Evolutionary conservation across 2,797 vertebrate genomes (phyloP).

Genomic region (Synaphobranchus kaupii): DNA sequence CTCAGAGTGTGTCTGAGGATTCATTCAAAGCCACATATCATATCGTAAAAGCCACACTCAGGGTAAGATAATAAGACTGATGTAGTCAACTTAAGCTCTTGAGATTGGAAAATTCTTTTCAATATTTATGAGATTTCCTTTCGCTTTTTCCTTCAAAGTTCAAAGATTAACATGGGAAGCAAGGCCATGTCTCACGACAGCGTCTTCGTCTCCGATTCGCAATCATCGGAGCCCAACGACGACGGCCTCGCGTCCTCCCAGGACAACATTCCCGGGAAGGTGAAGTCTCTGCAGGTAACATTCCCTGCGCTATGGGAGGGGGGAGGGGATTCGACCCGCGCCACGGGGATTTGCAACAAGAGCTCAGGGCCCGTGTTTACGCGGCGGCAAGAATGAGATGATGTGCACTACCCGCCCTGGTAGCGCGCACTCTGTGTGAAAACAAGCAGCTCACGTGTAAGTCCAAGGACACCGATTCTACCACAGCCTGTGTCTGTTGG

Average conservation of each 20-base stretch:
- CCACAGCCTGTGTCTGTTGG: neutral
- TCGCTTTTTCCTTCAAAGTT: conserved; percentile 64
- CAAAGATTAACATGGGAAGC: conserved; percentile 77
- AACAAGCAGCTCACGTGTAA: conserved; percentile 38
- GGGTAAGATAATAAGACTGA: neutral
- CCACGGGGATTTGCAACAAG: neutral
- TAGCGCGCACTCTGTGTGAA: conserved; percentile 36
- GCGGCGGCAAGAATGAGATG: neutral
- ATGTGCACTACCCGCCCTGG: conserved; percentile 31
- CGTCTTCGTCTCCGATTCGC: conserved; percentile 77
- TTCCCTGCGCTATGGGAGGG: neutral
- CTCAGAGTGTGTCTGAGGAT: neutral
- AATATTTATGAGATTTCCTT: neutral
- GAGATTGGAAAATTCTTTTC: neutral
- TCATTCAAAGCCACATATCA: neutral
- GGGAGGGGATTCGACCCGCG: neutral
- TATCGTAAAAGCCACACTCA: conserved; percentile 1
- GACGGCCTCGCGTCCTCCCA: conserved; percentile 65
- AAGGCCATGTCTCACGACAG: conserved; percentile 91
- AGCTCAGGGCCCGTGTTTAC: neutral
- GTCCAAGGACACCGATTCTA: conserved; percentile 19
- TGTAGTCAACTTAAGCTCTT: neutral
- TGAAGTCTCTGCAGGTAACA: conserved; percentile 84
- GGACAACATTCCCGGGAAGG: conserved; percentile 79
- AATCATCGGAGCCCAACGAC: conserved; percentile 62